Conservation (phyloP, 1,140 invertebrate species). For the Drosophila albomicans region DNA sequence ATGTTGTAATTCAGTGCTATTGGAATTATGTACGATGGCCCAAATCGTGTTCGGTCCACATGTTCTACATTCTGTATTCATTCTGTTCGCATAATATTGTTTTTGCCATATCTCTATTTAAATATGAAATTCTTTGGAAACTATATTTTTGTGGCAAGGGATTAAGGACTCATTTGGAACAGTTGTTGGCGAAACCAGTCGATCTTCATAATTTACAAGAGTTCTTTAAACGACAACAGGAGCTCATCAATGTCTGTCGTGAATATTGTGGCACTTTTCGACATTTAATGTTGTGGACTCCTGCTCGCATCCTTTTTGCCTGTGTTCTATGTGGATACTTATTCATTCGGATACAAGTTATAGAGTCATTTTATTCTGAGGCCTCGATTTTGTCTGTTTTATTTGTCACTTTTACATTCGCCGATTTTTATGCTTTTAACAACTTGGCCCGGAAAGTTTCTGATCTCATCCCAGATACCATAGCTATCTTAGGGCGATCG, state of each 20-base stretch:
- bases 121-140: slow-evolving; percentile 8
- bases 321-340: too few species aligned
- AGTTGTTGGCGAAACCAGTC: background rate
- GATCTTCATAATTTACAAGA: background rate
- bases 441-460: too few species aligned
- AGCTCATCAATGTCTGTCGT: background rate
- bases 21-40: background rate
- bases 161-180: background rate
- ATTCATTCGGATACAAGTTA: too few species aligned
- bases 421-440: too few species aligned
- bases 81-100: background rate
- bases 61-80: background rate
- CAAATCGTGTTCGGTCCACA: background rate
- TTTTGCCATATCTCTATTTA: background rate
- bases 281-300: background rate
- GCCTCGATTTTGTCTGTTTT: too few species aligned
- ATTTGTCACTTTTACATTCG: too few species aligned
- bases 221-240: background rate
- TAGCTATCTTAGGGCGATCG: too few species aligned
- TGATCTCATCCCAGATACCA: too few species aligned
- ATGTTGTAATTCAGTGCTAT: background rate
- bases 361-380: too few species aligned
- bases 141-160: background rate
- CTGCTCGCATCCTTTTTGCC: too few species aligned
- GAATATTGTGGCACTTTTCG: background rate